These are phyloP conservation scores for Drosophila ercepeae DNA, from an alignment of 1,140 invertebrate genomes.

Conservation along the genomic window DNA sequence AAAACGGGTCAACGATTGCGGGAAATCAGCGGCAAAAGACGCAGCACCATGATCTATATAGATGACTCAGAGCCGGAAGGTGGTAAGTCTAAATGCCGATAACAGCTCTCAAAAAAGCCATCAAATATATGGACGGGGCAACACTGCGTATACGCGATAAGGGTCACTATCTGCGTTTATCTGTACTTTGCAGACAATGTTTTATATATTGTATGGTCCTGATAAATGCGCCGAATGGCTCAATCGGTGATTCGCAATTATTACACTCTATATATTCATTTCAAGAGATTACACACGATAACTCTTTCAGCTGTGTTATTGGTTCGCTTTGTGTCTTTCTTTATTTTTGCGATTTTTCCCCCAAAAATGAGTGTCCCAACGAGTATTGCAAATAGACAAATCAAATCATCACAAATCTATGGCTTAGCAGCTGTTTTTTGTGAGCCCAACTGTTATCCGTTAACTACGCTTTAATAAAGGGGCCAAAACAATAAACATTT, in stretches of 20 bases:
- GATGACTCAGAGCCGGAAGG: constrained; percentile 93
- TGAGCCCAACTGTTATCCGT: constrained; percentile 6
- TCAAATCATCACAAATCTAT: constrained; percentile 69
- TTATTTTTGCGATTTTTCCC: too few species aligned
- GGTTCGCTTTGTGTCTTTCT: neutral
- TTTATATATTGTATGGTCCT: neutral
- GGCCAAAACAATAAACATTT: constrained; percentile 72
- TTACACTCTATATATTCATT: constrained; percentile 6
- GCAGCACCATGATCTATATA: constrained; percentile 90
- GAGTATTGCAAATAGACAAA: constrained; percentile 55
- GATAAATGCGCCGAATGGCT: constrained; percentile 2
- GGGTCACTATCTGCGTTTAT: constrained; percentile 17
- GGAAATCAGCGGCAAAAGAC: constrained; percentile 56
- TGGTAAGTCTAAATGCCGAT: constrained; percentile 86
- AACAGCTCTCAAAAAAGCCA: neutral
- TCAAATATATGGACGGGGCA: neutral
- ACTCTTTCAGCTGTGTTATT: constrained; percentile 9
- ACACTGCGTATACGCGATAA: constrained; percentile 49
- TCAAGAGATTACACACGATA: constrained; percentile 21
- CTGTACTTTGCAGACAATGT: neutral
- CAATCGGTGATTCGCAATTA: constrained; percentile 18
- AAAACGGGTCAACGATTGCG: constrained; percentile 78
- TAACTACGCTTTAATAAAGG: constrained; percentile 77
- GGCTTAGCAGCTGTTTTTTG: constrained; percentile 62
- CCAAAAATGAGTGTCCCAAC: constrained; percentile 5